Evolutionary conservation across 2,113 vertebrate species (phyloP), one percentile per base, ranked within the genome.

Genomic region (Psophia crepitans): DNA sequence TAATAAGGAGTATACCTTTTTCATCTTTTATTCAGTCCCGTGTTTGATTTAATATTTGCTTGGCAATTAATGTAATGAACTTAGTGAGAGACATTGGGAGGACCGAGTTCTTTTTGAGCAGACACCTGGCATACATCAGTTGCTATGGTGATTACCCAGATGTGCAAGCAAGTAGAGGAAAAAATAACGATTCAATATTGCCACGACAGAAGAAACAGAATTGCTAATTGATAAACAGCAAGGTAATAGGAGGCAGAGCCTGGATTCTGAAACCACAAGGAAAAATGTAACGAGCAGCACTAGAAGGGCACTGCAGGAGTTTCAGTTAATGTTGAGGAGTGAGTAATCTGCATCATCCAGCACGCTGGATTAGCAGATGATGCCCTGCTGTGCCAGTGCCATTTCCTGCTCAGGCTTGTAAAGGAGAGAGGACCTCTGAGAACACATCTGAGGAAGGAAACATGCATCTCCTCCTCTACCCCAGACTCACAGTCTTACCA

Each of bases 141-240:
- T 97, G 92, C 95, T 94, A 97, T 96, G 96, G 95, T 91, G 93
- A 97, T 94, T 94, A 84, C 80, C 46, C 95, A 97, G 90, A 83
- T 97, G 89, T 96, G 88, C 89, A 94, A 96, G 90, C 83, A 96
- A 97, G 70, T 61, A 76, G 76, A 92, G 37, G 66, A 70, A 96
- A 96, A 90, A 93, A 48, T 89, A 92, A 87, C 80, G 66, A 93
- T 75, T 94, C 71, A 73, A 78, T 95, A 95, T 95, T 91, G 94
- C 76, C 93, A 87, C 2, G 24, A 48, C 66, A 83, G 69, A 94
- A 93, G 58, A 71, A 77, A 80, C 24, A 57, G 81, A 85, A 90
- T 70, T 78, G 39, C 35, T 96, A 96, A 97, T 69, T 92, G 93
- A 90, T 96, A 94, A 93, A 80, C 54, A 94, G 51, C n/a, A 48